These are phyloP conservation scores for Drosophila pegasa DNA, from an alignment of 2,888 invertebrate genomes.

Conservation along the genomic window DNA sequence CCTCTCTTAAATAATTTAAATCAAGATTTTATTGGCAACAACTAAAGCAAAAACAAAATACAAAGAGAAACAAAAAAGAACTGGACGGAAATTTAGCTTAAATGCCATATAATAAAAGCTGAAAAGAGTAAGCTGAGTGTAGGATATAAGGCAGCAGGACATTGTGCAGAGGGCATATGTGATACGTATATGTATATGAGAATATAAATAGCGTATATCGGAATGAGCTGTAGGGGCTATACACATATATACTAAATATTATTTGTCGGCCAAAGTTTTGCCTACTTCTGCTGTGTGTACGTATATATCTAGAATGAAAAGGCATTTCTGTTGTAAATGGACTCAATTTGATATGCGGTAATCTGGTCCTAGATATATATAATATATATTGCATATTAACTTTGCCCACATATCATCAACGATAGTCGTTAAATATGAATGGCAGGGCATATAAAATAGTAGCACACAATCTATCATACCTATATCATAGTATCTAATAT, in stretches of 20 bases:
- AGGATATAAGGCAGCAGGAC: slow-evolving; percentile 48
- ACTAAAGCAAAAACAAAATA: slow-evolving; percentile 25
- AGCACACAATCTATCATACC: neutral
- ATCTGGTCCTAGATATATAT: neutral
- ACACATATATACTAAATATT: slow-evolving; percentile 3
- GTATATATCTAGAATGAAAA: neutral
- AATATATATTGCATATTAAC: neutral
- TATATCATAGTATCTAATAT: neutral
- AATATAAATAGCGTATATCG: slow-evolving; percentile 16
- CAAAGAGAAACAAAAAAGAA: neutral
- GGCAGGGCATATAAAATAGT: neutral
- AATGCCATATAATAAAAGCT: slow-evolving; percentile 44
- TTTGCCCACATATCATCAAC: neutral
- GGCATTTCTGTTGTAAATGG: slow-evolving; percentile 9
- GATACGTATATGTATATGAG: slow-evolving; percentile 8
- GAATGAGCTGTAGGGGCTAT: neutral
- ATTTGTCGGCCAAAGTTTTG: slow-evolving; percentile 4
- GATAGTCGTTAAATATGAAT: neutral
- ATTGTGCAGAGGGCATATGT: slow-evolving; percentile 15
- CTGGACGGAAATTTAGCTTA: slow-evolving; percentile 45
- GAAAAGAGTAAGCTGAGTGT: neutral
- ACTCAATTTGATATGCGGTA: slow-evolving; percentile 13
- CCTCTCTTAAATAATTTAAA: slow-evolving; percentile 68
- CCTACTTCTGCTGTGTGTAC: neutral
- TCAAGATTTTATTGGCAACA: slow-evolving; percentile 53